Evolutionary conservation across 2,888 invertebrate species (phyloP), one percentile per base, ranked within the genome.

Genomic region (Caenorhabditis afra): DNA sequence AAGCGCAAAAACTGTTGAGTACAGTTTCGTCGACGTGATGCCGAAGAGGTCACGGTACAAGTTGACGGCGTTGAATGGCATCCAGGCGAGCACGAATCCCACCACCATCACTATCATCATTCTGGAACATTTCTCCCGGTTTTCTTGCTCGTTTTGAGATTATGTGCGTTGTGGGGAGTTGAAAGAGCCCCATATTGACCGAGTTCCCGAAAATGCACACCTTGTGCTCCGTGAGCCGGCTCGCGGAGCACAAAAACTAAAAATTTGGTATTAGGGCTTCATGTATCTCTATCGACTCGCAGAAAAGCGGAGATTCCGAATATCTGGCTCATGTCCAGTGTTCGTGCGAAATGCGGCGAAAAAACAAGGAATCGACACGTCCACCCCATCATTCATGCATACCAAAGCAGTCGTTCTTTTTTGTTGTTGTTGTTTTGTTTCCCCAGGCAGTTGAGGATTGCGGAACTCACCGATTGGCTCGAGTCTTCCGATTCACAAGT

Each of bases 61-160:
- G 62, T 89, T 89, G 66, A 89, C 82, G 0, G 83, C 74, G 71
- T 89, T 89, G 78, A 89, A 79, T 12, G 89, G 89, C 78, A 89
- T 86, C 89, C 89, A 89, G n/a, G 88, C 84, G 23, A 89, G 61
- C 3, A 89, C 85, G 45, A 88, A 84, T 11, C 88, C 87, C 10
- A 83, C 77, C 2, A 89, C 89, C 89, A 89, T 89, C 16, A 84
- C 81, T 0, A 87, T 81, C 89, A 89, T 89, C 88, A 89, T 89
- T 64, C 87, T 87, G 73, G 44, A 62, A 74, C 2, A 8, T 70
- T 39, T 44, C 20, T 35, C 10, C 20, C 0, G 7, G 8, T 18
- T 39, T 8, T 62, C 47, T 23, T 8, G 7, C 16, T 47, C 16
- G 16, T 59, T 59, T 59, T 29, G 1, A 23, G 3, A 7, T 29